phyloP scores from a whole-genome alignment of 2,113 vertebrate genomes.

The Acanthochromis polyacanthus region DNA sequence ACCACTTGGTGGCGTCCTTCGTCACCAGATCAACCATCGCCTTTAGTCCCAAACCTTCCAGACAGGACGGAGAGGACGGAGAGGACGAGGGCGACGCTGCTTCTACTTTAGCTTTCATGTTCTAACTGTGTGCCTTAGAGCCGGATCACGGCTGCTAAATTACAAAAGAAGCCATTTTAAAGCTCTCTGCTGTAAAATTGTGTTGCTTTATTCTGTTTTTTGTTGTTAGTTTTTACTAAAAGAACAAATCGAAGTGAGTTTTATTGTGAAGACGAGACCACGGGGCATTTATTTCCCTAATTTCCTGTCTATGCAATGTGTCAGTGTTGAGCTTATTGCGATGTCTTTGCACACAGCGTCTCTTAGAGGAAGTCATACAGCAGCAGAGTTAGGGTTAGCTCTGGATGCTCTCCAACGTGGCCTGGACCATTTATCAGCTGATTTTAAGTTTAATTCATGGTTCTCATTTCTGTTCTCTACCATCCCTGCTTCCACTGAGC shows the following conservation, averaged over 20 bases:
- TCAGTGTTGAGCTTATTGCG: slow-evolving; percentile 52
- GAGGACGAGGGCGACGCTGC: slow-evolving; percentile 54
- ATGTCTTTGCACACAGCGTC: slow-evolving; percentile 68
- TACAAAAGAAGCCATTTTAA: slow-evolving; percentile 50
- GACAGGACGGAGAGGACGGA: slow-evolving; percentile 52
- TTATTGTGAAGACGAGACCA: slow-evolving; percentile 30
- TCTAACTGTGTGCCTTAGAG: slow-evolving; percentile 80
- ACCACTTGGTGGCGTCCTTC: slow-evolving; percentile 39
- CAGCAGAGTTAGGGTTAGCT: too few relatives aligned
- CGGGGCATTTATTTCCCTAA: slow-evolving; percentile 63
- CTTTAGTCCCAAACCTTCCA: slow-evolving; percentile 30
- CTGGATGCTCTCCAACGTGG: slow-evolving; percentile 29
- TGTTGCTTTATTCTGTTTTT: slow-evolving; percentile 50
- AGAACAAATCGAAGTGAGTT: slow-evolving; percentile 56
- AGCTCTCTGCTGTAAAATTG: slow-evolving; percentile 53
- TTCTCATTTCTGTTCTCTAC: slow-evolving; percentile 4
- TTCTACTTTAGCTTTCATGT: slow-evolving; percentile 70
- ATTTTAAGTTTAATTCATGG: slow-evolving; percentile 25
- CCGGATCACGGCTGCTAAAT: slow-evolving; percentile 50
- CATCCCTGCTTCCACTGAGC: slow-evolving; percentile 9
- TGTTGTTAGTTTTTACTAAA: slow-evolving; percentile 52
- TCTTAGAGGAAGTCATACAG: slow-evolving; percentile 49
- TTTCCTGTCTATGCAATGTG: slow-evolving; percentile 75
- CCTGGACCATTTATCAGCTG: slow-evolving; percentile 47
- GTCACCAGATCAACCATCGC: slow-evolving; percentile 7